These are phyloP conservation scores for Aratinga solstitialis DNA, from an alignment of 2,797 vertebrate genomes.

Conservation along the genomic window DNA sequence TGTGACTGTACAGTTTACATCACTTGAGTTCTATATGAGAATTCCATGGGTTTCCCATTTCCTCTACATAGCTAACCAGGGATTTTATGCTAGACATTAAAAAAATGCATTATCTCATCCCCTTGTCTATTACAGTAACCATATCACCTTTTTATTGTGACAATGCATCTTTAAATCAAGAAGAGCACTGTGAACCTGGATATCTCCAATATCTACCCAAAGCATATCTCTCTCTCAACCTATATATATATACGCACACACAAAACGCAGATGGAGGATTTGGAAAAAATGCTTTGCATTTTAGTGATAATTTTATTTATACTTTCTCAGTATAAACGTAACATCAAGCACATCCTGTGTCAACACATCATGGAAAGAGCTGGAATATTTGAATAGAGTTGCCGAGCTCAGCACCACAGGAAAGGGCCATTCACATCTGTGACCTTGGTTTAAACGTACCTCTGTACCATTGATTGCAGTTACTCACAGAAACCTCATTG, in stretches of 20 bases:
- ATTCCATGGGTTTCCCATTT: neutral
- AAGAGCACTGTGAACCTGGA: neutral
- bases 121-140: neutral
- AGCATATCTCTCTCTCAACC: neutral
- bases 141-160: neutral
- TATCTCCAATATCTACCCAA: neutral
- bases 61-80: neutral
- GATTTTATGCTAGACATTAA: neutral
- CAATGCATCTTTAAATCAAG: neutral
- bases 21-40: neutral
- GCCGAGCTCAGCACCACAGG: neutral
- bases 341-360: neutral
- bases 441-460: neutral
- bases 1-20: neutral
- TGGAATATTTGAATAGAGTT: neutral
- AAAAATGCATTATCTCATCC: neutral
- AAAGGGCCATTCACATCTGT: neutral
- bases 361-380: neutral
- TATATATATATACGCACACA: neutral
- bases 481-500: neutral
- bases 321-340: neutral
- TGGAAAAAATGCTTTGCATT: neutral
- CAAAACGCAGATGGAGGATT: rapidly evolving
- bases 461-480: rapidly evolving
- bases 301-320: neutral